Conservation (phyloP, 2,888 invertebrate species). For the Eudemis profundana region DNA sequence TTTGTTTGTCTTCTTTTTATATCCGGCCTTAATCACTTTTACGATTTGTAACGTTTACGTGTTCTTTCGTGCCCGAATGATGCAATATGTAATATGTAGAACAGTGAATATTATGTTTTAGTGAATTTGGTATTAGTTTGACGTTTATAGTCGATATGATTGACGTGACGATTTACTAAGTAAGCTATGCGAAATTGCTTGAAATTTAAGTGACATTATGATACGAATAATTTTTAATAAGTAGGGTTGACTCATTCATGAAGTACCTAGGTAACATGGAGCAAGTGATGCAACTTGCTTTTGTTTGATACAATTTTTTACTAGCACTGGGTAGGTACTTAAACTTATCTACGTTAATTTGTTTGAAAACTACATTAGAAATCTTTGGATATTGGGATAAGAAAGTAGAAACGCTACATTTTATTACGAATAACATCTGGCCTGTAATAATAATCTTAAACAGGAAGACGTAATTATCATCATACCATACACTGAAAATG, state of each 20-base stretch:
- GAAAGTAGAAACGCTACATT: neutral
- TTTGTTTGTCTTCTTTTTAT: too few relatives aligned
- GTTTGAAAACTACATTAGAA: neutral
- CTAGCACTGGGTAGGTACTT: neutral
- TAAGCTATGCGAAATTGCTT: too few relatives aligned
- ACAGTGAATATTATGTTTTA: neutral
- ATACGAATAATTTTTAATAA: too few relatives aligned
- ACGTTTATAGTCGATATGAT: too few relatives aligned
- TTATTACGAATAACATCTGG: constrained; percentile 29
- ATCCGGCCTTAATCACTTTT: constrained; percentile 5
- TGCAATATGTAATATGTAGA: too few relatives aligned
- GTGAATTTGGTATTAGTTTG: neutral
- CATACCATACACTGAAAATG: constrained; percentile 44
- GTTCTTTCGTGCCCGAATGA: constrained; percentile 34
- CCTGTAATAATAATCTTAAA: constrained; percentile 29
- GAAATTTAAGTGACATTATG: too few relatives aligned
- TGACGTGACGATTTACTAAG: too few relatives aligned
- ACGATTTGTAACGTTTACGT: constrained; percentile 38
- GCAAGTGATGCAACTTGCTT: neutral
- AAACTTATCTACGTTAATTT: too few relatives aligned
- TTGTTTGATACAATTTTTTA: neutral
- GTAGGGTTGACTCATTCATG: too few relatives aligned
- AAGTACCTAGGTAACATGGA: too few relatives aligned
- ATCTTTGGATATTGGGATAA: neutral
- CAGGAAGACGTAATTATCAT: constrained; percentile 39